These are phyloP conservation scores for Priapulus caudatus DNA, from an alignment of 2,888 invertebrate species.

Conservation along the genomic window DNA sequence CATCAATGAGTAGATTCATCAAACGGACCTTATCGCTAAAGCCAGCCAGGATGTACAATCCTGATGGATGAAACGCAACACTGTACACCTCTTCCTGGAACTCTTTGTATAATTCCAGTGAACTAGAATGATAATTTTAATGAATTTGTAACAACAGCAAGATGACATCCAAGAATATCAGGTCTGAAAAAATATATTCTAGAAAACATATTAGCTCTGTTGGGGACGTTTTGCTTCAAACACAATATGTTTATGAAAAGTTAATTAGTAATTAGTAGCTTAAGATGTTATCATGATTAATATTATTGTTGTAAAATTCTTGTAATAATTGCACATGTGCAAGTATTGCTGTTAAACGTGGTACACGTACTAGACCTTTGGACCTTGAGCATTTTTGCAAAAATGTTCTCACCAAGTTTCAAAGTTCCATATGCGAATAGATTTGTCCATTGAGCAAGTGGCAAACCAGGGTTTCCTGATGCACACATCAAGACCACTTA, in stretches of 20 bases:
- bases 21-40: slow-evolving; percentile 80
- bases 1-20: slow-evolving; percentile 75
- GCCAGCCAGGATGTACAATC: slow-evolving; percentile 72
- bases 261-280: no score
- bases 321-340: no score
- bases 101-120: slow-evolving; percentile 44
- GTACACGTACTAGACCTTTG: no score
- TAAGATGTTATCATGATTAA: no score
- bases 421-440: slow-evolving; percentile 82
- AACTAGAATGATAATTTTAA: not conserved
- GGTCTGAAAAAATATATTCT: no score
- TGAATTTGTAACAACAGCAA: not conserved
- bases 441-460: slow-evolving; percentile 66
- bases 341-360: no score
- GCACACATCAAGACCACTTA: slow-evolving; percentile 61
- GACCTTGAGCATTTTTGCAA: no score
- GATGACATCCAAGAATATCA: not conserved
- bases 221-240: no score
- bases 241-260: no score
- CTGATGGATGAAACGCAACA: slow-evolving; percentile 60
- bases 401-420: slow-evolving; percentile 55
- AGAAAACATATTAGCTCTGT: no score
- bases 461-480: slow-evolving; percentile 80
- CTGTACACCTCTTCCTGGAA: slow-evolving; percentile 68
- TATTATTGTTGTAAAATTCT: no score